Percentiles rank a stretch among this genome's conserved stretches.
These are phyloP conservation scores for Phortica variegata DNA, from an alignment of 1,140 invertebrate genomes.

Conservation along the genomic window DNA sequence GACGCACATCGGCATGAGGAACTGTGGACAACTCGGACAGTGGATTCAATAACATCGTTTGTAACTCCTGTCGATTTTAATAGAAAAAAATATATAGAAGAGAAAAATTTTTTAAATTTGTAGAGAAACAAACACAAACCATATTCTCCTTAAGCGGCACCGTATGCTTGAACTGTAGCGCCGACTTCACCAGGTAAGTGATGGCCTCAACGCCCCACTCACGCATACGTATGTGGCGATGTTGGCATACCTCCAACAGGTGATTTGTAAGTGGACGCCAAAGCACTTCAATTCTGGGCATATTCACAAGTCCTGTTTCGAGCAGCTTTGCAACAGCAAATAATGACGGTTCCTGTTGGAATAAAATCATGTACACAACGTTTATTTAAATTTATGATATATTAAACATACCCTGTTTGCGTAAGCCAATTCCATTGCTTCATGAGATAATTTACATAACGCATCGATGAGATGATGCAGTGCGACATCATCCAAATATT, in stretches of 20 bases:
- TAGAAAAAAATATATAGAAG: constrained; percentile 1
- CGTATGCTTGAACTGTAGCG: constrained; percentile 84
- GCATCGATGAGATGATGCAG: constrained; percentile 96
- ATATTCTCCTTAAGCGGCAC: constrained; percentile 83
- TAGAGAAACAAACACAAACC: constrained; percentile 57
- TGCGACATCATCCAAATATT: constrained; percentile 90
- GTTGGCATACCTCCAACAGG: constrained; percentile 92
- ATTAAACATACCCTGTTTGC: constrained; percentile 75
- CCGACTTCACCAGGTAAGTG: constrained; percentile 90
- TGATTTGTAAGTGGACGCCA: constrained; percentile 97
- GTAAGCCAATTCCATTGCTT: constrained; percentile 96
- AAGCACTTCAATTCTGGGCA: constrained; percentile 88
- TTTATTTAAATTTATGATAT: background rate
- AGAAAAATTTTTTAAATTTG: background rate
- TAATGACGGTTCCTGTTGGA: constrained; percentile 83
- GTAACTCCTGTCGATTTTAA: constrained; percentile 69
- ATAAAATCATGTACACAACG: constrained; percentile 13
- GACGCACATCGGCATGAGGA: constrained; percentile 88
- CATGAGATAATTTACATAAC: constrained; percentile 91
- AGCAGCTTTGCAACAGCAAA: constrained; percentile 97
- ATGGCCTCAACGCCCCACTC: constrained; percentile 98
- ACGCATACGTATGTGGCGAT: constrained; percentile 91
- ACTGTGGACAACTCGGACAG: constrained; percentile 87
- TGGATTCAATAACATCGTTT: constrained; percentile 83
- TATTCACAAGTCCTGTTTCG: constrained; percentile 94